Evolutionary conservation across 1,140 invertebrate species (phyloP), one percentile per base, ranked within the genome.

Genomic region (Brachionus sp.): DNA sequence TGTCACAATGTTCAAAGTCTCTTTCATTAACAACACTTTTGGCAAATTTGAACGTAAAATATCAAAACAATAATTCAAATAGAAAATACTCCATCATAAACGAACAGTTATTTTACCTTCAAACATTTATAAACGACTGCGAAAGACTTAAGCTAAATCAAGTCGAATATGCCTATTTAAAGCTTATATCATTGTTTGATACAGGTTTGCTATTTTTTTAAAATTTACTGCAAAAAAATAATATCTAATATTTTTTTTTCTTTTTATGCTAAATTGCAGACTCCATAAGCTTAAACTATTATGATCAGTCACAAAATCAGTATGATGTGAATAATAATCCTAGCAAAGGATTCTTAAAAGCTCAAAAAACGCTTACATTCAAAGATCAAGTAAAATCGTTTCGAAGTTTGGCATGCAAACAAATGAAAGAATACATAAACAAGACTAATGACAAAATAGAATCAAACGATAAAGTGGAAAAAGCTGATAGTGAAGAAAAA

Each of bases 111-210:
- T 66, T 35, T 35, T 46, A 66, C 42, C 23, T 82, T 0, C 62
- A 82, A 53, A 46, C 33, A 33, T 66, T 82, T 35, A 35, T 82
- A 53, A 50, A 66, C 23, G 80, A 82, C 25, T 82, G 57, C 19
- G 80, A 82, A 39, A 23, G 42, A 50, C 39, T 82, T 13, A 66
- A 70, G 12, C 13, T 82, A 25, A 53, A 66, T 16, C 16, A 66
- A 50, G 25, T 68, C 13, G 80, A 82, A 29, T 82, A 46, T 82
- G 80, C 80, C 44, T 70, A 82, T 53, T 57, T 82, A 10, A 82
- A 82, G 23, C 33, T 82, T 12, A 82, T 82, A 37, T 66, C 80
- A 33, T 19, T 82, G 13, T 82, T 68, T 53, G 57, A 82, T 50
- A 70, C 35, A 37, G 66, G 66, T 39, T 39, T 23, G 0, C 19